Base-by-base conservation (phyloP, 2,113 vertebrate genomes). In the Tachysurus vachellii region DNA sequence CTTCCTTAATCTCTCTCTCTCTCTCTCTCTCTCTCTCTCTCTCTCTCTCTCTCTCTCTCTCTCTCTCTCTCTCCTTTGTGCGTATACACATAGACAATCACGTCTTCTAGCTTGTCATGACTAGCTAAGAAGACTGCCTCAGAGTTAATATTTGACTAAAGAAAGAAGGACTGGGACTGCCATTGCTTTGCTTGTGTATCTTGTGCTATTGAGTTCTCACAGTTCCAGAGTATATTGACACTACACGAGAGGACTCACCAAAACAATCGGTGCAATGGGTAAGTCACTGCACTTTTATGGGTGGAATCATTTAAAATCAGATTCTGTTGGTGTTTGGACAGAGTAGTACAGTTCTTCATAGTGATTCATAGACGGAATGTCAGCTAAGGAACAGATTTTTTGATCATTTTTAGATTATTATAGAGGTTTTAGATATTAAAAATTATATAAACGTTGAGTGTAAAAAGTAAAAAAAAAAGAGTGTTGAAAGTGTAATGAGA, bases 141-240 rank as follows among this genome's bases (percentile, higher is more conserved):
- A 93, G 92, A 91, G 93, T 93, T 94, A 94, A 93, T 94, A 90
- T 94, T 93, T 94, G 90, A 93, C 93, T 91, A 94, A 75, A 92
- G 91, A 92, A 93, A 92, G 91, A 91, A 92, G 91, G 88, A 87
- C 88, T 83, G 26, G 47, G n/a, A 71, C 88, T 83, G 87, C 70
- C 75, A 83, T 90, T 88, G 75, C 70, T 73, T 44, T 50, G 44
- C 57, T 54, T 71, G 19, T 11, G 68, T 76, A 82, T 80, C 64
- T 31, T 26, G 54, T 23, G 5, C 31, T 68, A 42, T 82, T 66
- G 50, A 86, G 16, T 77, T 75, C 84, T 88, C 76, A 54, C 54
- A 62, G 44, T 77, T 80, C 53, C 31, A 73, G 28, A 53, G 9
- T 26, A 9, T 82, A 50, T 80, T 75, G 66, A 31, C 66, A 56